Percentiles rank a stretch among this genome's conserved stretches.
Evolutionary conservation across 2,888 invertebrate genomes (phyloP).

Genomic region (Stenotaenia linearis): DNA sequence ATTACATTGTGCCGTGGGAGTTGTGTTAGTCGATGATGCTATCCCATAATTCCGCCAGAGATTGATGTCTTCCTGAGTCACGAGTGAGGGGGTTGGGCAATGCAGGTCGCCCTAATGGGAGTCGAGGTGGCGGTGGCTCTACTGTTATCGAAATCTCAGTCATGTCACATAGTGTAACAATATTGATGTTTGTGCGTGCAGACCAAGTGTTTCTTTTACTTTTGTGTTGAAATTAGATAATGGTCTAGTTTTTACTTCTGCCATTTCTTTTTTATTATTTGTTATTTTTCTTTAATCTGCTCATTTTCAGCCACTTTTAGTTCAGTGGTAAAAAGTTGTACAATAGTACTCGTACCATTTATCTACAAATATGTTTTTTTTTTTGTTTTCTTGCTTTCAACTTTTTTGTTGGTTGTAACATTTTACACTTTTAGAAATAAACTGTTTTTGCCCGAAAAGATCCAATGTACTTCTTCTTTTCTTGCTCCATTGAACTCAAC

Average conservation of each 20-base stretch:
- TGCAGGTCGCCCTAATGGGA: conserved; percentile 21
- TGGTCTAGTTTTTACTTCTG: neutral
- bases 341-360: neutral
- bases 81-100: conserved; percentile 10
- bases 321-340: neutral
- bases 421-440: conserved; percentile 24
- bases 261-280: neutral
- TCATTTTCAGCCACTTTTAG: neutral
- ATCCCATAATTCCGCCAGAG: neutral
- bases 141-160: conserved; percentile 24
- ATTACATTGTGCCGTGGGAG: conserved; percentile 6
- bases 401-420: conserved; percentile 12
- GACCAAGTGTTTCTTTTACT: neutral
- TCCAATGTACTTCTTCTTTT: conserved; percentile 16
- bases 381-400: neutral
- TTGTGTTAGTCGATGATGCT: conserved; percentile 13
- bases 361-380: neutral
- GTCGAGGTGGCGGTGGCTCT: conserved; percentile 17
- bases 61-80: conserved; percentile 26
- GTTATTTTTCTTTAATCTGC: neutral
- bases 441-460: conserved; percentile 26
- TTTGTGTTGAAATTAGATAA: neutral
- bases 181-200: conserved; percentile 21
- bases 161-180: conserved; percentile 10
- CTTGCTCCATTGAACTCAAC: conserved; percentile 5